phyloP scores from a whole-genome alignment of 1,140 invertebrate species.

The Drosophila orena region DNA sequence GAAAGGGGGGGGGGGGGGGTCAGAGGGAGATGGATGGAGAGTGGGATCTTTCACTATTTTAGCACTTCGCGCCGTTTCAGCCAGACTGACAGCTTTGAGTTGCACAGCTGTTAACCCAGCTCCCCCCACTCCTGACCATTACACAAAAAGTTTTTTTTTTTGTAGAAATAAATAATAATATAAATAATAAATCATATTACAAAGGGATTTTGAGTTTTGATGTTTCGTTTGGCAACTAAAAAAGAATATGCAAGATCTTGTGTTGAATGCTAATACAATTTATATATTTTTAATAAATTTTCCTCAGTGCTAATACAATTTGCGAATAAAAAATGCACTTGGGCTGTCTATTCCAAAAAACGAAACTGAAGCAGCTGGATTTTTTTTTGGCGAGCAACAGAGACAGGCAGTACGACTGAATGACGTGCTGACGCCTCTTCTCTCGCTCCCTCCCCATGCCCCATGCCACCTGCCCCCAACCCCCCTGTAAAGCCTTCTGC shows the following conservation, averaged over 20 bases:
- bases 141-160: background rate
- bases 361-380: constrained; percentile 14
- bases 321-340: constrained; percentile 42
- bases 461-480: background rate
- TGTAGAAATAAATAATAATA: background rate
- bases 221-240: background rate
- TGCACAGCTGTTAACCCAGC: constrained; percentile 60
- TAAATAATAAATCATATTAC: background rate
- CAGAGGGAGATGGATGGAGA: constrained; percentile 30
- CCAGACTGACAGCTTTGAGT: constrained; percentile 70
- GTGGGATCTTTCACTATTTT: constrained; percentile 53
- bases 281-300: background rate
- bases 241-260: background rate
- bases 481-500: constrained; percentile 33
- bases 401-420: constrained; percentile 45
- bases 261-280: no score
- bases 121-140: constrained; percentile 17
- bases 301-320: constrained; percentile 34
- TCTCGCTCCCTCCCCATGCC: constrained; percentile 6
- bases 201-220: background rate
- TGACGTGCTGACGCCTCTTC: constrained; percentile 74
- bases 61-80: constrained; percentile 37
- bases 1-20: background rate
- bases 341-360: constrained; percentile 51
- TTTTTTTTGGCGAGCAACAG: constrained; percentile 4